Evolutionary conservation across 1,140 invertebrate genomes (phyloP), one percentile per base, ranked within the genome.

Genomic region (Drosophila persimilis): DNA sequence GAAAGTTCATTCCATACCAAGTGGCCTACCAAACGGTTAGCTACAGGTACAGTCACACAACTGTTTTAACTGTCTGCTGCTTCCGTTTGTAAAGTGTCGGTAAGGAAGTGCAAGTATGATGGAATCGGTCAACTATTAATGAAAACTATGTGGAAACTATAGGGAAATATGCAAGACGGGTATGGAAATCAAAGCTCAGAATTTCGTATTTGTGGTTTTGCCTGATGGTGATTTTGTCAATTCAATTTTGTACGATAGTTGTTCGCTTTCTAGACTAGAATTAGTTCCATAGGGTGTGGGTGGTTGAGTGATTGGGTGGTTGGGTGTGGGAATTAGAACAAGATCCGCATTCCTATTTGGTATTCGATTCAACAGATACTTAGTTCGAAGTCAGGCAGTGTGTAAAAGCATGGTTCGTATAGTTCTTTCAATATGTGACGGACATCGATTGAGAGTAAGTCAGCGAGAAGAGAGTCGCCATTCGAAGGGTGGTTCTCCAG

Each of bases 391-490:
- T 61, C 46, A 64, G 69, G 79, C 79, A 70, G 74, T 73, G 69
- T 73, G 70, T 81, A 29, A 72, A 72, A 80, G 77, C 77, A 64
- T 51, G 54, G 66, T 62, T 51, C 48, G 41, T 53, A 41, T 55
- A 60, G 22, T 15, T 29, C 44, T 41, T 55, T 59, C 41, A 35
- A 17, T 31, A 43, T 13, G 24, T 43, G 41, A 48, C 20, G 46
- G 44, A 64, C 22, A 74, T 46, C 31, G 46, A 43, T 35, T 48
- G 29, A 67, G 74, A 71, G 61, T 59, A 59, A 64, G 65, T 80
- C 63, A 62, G 70, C 69, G 46, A 56, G 58, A 57, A 55, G 66
- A 62, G 65, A 43, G 64, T 73, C 41, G 41, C 22, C 26, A 66
- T 41, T 66, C 35, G 48, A 59, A 41, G 54, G 41, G 47, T 41